These are phyloP conservation scores for Aplysia californica DNA, from an alignment of 1,140 invertebrate genomes.

Conservation along the genomic window DNA sequence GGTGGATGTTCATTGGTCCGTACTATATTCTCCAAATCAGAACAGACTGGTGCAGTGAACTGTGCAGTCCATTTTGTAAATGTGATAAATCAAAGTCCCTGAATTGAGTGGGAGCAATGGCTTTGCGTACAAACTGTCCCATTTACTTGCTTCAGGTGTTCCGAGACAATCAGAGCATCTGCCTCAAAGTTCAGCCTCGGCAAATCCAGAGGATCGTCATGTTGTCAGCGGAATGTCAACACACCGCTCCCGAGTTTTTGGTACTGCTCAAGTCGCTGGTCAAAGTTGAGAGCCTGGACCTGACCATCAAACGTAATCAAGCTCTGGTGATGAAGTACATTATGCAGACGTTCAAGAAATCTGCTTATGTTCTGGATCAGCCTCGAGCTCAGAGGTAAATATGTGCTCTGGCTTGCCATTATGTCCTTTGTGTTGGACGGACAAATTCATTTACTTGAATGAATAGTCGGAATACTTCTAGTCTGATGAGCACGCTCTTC, in stretches of 20 bases:
- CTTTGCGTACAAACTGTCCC: too few relatives aligned
- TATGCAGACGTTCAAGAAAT: conserved; percentile 66
- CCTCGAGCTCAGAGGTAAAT: conserved; percentile 51
- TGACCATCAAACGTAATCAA: conserved; percentile 67
- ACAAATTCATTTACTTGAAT: too few relatives aligned
- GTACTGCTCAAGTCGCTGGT: conserved; percentile 63
- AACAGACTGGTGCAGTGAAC: too few relatives aligned
- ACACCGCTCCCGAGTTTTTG: conserved; percentile 64
- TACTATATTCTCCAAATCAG: too few relatives aligned
- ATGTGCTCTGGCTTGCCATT: not conserved
- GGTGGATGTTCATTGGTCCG: too few relatives aligned
- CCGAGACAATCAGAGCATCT: conserved; percentile 64
- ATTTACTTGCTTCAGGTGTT: conserved; percentile 59
- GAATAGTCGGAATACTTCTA: too few relatives aligned
- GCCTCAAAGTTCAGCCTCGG: conserved; percentile 62
- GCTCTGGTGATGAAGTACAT: conserved; percentile 68
- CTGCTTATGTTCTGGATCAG: conserved; percentile 65
- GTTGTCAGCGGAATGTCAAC: conserved; percentile 57
- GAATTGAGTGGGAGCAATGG: too few relatives aligned
- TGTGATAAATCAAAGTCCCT: too few relatives aligned
- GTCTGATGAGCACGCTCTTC: too few relatives aligned
- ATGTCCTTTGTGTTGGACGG: too few relatives aligned
- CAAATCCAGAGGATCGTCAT: conserved; percentile 66
- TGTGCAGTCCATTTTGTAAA: too few relatives aligned
- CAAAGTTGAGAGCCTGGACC: conserved; percentile 63